phyloP scores from a whole-genome alignment of 2,113 vertebrate genomes.

The Pycnonotus jocosus region DNA sequence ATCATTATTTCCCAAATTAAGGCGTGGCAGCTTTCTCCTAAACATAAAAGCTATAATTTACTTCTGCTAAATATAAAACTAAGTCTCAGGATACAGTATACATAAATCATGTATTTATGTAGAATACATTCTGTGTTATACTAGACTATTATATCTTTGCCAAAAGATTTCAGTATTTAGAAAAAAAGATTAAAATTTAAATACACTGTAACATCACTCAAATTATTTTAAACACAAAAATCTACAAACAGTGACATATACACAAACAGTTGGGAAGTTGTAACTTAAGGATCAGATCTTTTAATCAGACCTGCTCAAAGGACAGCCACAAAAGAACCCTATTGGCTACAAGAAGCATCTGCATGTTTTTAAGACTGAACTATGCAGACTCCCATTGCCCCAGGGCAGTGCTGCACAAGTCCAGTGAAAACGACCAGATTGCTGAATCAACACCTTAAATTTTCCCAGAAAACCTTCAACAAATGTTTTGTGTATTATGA shows the following conservation, averaged over 20 bases:
- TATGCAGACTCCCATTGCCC: not conserved
- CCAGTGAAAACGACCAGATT: not conserved
- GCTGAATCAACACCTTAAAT: not conserved
- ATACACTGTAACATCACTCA: slow-evolving; percentile 6
- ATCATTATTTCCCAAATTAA: slow-evolving; percentile 25
- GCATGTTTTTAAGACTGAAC: not conserved
- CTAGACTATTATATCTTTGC: not conserved
- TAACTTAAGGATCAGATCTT: not conserved
- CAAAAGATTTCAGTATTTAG: not conserved
- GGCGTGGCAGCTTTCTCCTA: not conserved
- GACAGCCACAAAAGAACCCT: not conserved
- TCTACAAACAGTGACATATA: slow-evolving; percentile 54
- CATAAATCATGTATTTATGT: slow-evolving; percentile 18
- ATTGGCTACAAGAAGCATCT: not conserved
- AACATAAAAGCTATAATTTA: slow-evolving; percentile 47
- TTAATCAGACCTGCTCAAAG: not conserved
- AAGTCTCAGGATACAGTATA: slow-evolving; percentile 4
- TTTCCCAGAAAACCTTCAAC: slow-evolving; percentile 35
- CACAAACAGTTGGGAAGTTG: slow-evolving; percentile 5
- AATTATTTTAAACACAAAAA: slow-evolving; percentile 49
- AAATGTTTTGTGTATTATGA: slow-evolving; percentile 33
- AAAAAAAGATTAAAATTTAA: not conserved
- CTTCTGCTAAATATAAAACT: slow-evolving; percentile 45
- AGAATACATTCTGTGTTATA: slow-evolving; percentile 44
- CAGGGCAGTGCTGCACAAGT: not conserved